Evolutionary conservation across 2,888 invertebrate genomes (phyloP).

Genomic region (Neoitamus cyanurus): DNA sequence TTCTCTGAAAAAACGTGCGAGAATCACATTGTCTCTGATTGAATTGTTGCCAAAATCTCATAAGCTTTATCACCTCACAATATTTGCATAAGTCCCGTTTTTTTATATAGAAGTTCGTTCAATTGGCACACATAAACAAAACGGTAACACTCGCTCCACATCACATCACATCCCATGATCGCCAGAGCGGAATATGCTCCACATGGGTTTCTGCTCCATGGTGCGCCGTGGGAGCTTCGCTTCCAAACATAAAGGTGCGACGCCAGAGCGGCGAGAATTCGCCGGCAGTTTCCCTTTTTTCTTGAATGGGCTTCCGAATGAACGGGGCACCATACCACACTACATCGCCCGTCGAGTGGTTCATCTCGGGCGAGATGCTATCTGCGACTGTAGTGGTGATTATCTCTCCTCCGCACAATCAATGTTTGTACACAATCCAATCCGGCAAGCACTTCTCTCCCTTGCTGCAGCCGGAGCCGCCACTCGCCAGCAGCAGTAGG

Average conservation of each 20-base stretch:
- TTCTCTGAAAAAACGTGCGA: not conserved
- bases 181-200: not conserved
- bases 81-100: not conserved
- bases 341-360: not conserved
- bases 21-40: not conserved
- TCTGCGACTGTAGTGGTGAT: slow-evolving; percentile 14
- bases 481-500: not conserved
- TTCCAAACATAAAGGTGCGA: not conserved
- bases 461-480: not conserved
- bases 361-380: slow-evolving; percentile 27
- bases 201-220: not conserved
- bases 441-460: not conserved
- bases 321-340: not conserved
- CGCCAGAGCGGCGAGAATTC: not conserved
- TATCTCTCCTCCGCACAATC: slow-evolving; percentile 40
- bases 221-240: not conserved
- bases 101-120: not conserved
- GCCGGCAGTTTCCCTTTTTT: not conserved
- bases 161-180: not conserved
- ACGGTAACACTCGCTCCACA: not conserved
- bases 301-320: not conserved
- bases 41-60: not conserved
- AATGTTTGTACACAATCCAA: slow-evolving; percentile 31
- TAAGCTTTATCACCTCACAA: not conserved
- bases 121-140: not conserved